Conservation (phyloP, 2,113 vertebrate genomes). For the Callaeas wilsoni region DNA sequence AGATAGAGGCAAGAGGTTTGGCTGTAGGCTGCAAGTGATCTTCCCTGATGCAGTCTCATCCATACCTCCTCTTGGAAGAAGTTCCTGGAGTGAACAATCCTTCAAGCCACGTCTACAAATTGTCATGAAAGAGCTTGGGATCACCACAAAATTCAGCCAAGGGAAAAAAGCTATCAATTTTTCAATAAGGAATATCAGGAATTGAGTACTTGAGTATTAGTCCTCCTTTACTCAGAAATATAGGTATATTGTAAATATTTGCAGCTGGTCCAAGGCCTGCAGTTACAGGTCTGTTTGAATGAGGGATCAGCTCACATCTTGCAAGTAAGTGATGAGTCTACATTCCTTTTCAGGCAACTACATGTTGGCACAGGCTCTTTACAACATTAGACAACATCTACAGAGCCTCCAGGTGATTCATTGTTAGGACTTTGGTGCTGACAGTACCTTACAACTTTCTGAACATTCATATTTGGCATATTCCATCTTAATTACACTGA, state of each 20-base stretch:
- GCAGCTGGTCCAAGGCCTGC: not conserved
- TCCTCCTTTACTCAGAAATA: not conserved
- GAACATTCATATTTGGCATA: not conserved
- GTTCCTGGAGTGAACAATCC: not conserved
- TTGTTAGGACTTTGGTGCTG: not conserved
- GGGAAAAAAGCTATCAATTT: not conserved
- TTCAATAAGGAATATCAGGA: not conserved
- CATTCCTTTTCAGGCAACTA: not conserved
- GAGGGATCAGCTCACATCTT: not conserved
- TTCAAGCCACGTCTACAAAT: not conserved
- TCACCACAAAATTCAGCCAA: not conserved
- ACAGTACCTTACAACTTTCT: not conserved
- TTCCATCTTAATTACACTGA: not conserved
- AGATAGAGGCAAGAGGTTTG: not conserved
- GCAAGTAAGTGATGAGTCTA: not conserved
- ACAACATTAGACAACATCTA: not conserved
- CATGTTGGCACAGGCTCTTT: not conserved
- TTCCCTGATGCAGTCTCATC: not conserved
- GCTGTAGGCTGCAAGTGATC: not conserved
- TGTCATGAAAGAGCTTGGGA: not conserved
- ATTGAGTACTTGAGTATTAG: not conserved
- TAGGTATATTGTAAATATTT: not conserved
- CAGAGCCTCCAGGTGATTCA: not conserved
- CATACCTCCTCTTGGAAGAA: not conserved
- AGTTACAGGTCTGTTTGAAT: not conserved